Percentiles rank a stretch among this genome's conserved stretches.
Conservation (phyloP, 2,113 vertebrate genomes). For the Sterna hirundo region DNA sequence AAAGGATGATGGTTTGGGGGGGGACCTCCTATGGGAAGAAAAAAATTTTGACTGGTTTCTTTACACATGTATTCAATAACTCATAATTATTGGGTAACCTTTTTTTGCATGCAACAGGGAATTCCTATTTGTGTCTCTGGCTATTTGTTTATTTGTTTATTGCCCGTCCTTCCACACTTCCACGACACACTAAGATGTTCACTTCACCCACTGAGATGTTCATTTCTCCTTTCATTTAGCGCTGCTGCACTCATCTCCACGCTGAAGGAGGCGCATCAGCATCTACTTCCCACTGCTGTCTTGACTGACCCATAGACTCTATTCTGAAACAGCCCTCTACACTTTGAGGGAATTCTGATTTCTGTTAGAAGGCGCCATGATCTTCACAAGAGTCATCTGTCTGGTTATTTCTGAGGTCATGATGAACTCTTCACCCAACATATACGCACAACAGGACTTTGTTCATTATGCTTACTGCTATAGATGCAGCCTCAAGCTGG, state of each 20-base stretch:
- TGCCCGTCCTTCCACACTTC: not conserved
- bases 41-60: not conserved
- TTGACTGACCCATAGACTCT: accelerated
- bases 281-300: not conserved
- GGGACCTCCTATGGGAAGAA: not conserved
- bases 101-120: not conserved
- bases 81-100: not conserved
- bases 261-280: not conserved
- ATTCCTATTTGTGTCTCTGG: not conserved
- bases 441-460: not conserved
- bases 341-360: not conserved
- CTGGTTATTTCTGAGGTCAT: not conserved
- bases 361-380: not conserved
- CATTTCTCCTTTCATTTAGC: not conserved
- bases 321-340: not conserved
- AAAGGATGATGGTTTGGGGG: not conserved
- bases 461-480: not conserved
- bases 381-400: not conserved
- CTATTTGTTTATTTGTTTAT: not conserved
- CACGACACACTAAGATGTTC: not conserved
- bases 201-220: not conserved
- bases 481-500: not conserved
- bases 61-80: not conserved
- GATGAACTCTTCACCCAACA: not conserved
- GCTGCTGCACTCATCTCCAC: not conserved